A percentile compares a stretch with the other conserved stretches of the same genome.
phyloP scores from a whole-genome alignment of 2,888 invertebrate genomes.

The Theretra japonica region DNA sequence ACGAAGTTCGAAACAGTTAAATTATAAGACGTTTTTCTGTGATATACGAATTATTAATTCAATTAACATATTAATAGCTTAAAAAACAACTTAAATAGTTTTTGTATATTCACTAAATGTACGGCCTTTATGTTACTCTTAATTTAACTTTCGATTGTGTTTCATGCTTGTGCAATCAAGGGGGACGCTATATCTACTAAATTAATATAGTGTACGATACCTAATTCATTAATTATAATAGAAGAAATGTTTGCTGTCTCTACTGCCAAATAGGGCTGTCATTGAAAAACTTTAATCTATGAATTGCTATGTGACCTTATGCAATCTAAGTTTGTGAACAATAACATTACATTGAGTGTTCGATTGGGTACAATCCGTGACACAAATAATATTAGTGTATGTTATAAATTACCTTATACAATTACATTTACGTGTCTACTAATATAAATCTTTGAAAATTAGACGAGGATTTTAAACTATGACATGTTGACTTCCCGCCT shows the following conservation, averaged over 20 bases:
- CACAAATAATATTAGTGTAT: conserved; percentile 39
- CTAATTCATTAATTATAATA: not conserved
- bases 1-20: too few relatives aligned
- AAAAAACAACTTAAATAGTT: too few relatives aligned
- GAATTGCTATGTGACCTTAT: conserved; percentile 63
- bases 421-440: not conserved
- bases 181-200: too few relatives aligned
- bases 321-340: conserved; percentile 63
- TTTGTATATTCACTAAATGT: too few relatives aligned
- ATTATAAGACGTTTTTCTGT: too few relatives aligned
- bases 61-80: too few relatives aligned
- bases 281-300: conserved; percentile 71
- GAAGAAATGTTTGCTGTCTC: not conserved
- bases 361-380: conserved; percentile 45
- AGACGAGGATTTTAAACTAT: not conserved
- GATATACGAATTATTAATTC: too few relatives aligned
- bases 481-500: not conserved
- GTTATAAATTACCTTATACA: not conserved
- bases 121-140: too few relatives aligned
- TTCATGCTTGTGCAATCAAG: too few relatives aligned
- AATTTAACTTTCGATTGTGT: too few relatives aligned
- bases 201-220: too few relatives aligned
- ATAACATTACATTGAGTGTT: conserved; percentile 63
- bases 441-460: not conserved
- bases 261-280: conserved; percentile 43